Base-by-base conservation (phyloP, 2,113 vertebrate species). In the Panthera tigris region DNA sequence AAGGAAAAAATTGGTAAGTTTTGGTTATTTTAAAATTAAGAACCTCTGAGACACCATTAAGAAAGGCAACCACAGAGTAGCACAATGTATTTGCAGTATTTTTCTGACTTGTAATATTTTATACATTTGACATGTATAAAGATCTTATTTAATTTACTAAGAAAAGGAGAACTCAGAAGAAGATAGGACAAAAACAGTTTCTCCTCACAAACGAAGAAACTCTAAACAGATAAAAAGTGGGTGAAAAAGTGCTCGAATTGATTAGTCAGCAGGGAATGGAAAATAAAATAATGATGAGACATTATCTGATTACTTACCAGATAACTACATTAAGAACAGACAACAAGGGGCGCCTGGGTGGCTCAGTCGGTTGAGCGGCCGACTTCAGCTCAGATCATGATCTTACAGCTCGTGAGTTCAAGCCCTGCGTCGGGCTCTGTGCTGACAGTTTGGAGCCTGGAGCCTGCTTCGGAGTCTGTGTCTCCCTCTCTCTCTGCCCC, bases 1-100 rank as follows among this genome's bases (percentile, higher is more conserved):
- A 36, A 36, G 89, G 27, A 41, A 83, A 83, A 78, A 29, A 7
- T 5, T 86, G 5, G 36, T 41, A 68, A 7, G 48, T 55, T 57
- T 89, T 33, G 3, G 55, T 48, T 89, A 66, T 25, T 93, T 95
- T 95, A 95, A 85, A 87, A 89, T 81, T 27, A 78, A 91, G 27
- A 83, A 66, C 23, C 48, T 74, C 48, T 69, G 69, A 29, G 31
- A 88, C 16, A 7, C 66, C 29, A n/a, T 18, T 21, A 93, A 82
- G 41, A 89, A 96, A 73, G 2, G 6, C 21, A 61, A 9, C 27
- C 55, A 61, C 8, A 61, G 27, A 50, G 14, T 52, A n/a, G 15
- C 48, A 57, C 36, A 73, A 81, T 19, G 18, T 41, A 88, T 85
- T 94, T 78, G 14, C 16, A 61, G 31, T 61, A 92, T 86, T 79